Evolutionary conservation across 2,797 vertebrate genomes (phyloP), one percentile per base, ranked within the genome.

Genomic region (Rachycentron canadum): DNA sequence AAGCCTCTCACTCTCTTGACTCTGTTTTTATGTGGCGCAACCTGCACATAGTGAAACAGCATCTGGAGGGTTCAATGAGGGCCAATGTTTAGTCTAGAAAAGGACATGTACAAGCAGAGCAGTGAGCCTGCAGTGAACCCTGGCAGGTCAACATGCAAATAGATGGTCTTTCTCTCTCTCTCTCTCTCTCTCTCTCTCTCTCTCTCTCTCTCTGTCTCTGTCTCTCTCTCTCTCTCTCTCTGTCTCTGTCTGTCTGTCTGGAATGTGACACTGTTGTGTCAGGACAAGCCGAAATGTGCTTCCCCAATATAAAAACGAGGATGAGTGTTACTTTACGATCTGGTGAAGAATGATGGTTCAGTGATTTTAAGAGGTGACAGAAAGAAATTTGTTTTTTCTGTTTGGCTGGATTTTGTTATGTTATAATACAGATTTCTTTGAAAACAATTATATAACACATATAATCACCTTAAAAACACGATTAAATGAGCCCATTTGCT

Each of bases 41-140:
- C 56, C 30, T 13, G 59, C 41, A 57, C 25, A 36, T 36, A 55
- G 59, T 9, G 56, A 72, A 69, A 40, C 40, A 49, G 83, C 86
- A 91, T 87, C 82, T 90, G 83, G 74, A 83, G 74, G 66, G 76
- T 77, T 90, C 69, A 81, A 40, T 12, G 6, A 70, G 78, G 68
- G 67, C 67, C 14, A 1, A 38, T 53, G 26, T 75, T 86, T 73
- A 73, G 65, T 76, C 62, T 63, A 53, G 43, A 55, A 78, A 70
- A 76, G 69, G 60, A 73, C 72, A 69, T 38, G 78, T 72, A 68
- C 66, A 78, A 66, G 89, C 78, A 71, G 41, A 49, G 64, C 75
- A 76, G 78, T 5, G 16, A 74, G 62, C n/a, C 40, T 68, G 73
- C 5, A 47, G 41, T 43, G 41, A 43, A 78, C 74, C 73, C 56